Base-by-base conservation (phyloP, 1,140 invertebrate species). In the Trichomalopsis sarcophagae region DNA sequence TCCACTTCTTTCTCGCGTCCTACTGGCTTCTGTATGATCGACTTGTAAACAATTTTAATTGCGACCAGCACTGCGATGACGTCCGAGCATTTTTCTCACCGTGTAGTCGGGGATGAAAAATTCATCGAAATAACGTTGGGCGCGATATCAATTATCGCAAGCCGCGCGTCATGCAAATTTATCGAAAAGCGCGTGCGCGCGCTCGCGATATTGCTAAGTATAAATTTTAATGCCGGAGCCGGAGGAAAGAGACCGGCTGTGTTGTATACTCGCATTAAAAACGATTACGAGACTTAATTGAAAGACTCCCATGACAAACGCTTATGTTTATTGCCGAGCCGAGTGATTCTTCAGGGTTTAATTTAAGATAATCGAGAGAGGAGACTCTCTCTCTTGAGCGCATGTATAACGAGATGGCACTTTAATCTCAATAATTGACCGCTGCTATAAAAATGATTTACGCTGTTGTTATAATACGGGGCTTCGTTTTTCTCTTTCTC, bases 291-390 rank as follows among this genome's bases (percentile, higher is more conserved):
- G 6, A 36, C 66, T 47, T 74, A 82, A 82, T 73, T 74, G 69
- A 74, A 82, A 82, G 79, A 73, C 68, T 81, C 62, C 68, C 79
- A 50, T 81, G 79, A 81, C 27, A 81, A 82, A 74, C 44, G 47
- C 27, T 73, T 82, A 62, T 82, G n/a, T 74, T 82, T 74, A 73
- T 82, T 62, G 50, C 14, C 21, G 21, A 75, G 50, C 6, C 47
- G 4, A 75, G 50, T 82, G 69, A 82, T 82, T 82, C 47, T 82
- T 75, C 33, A 75, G 30, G 50, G 73, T 6, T 82, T 82, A 82
- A 75, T 82, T 82, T 76, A 74, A 74, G 81, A 75, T 82, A 82
- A 82, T 82, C 13, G n/a, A 75, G 30, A 62, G 21, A 62, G 21
- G 17, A 14, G 55, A 62, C 5, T 0, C 4, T 5, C 0, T 2